Conservation (phyloP, 2,113 vertebrate genomes). For the Ramphastos sulfuratus region DNA sequence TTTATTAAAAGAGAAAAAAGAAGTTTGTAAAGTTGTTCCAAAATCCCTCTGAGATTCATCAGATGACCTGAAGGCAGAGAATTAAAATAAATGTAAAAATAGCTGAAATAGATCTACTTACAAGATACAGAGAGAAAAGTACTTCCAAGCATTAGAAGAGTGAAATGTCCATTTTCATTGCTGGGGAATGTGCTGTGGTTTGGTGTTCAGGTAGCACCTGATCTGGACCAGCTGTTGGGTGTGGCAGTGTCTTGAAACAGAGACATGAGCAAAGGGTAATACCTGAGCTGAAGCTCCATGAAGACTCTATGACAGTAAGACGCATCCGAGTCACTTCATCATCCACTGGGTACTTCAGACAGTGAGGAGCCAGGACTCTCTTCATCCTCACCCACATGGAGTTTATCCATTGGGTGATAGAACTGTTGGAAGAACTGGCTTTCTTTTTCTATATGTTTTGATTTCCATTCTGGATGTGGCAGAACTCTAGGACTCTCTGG, state of each 20-base stretch:
- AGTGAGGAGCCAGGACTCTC: not conserved
- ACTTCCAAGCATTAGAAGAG: not conserved
- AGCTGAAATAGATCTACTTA: not conserved
- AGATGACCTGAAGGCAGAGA: not conserved
- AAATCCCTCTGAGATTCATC: not conserved
- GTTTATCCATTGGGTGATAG: not conserved
- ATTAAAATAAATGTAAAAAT: not conserved
- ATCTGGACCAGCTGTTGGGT: not conserved
- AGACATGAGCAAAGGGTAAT: not conserved
- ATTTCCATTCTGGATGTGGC: not conserved
- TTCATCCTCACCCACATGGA: not conserved
- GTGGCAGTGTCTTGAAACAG: not conserved
- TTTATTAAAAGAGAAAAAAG: constrained; percentile 24
- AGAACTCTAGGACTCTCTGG: not conserved
- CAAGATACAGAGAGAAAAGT: not conserved
- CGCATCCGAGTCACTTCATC: not conserved
- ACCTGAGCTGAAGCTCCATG: not conserved
- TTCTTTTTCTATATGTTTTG: not conserved
- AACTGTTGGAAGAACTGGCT: not conserved
- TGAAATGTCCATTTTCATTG: not conserved
- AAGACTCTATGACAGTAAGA: not conserved
- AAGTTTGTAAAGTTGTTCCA: not conserved
- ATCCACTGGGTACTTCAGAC: not conserved
- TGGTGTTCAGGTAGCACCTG: not conserved
- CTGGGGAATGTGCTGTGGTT: not conserved